These are phyloP conservation scores for Anthopleura xanthogrammica DNA, from an alignment of 92 coral and sea anemone species.

Conservation along the genomic window DNA sequence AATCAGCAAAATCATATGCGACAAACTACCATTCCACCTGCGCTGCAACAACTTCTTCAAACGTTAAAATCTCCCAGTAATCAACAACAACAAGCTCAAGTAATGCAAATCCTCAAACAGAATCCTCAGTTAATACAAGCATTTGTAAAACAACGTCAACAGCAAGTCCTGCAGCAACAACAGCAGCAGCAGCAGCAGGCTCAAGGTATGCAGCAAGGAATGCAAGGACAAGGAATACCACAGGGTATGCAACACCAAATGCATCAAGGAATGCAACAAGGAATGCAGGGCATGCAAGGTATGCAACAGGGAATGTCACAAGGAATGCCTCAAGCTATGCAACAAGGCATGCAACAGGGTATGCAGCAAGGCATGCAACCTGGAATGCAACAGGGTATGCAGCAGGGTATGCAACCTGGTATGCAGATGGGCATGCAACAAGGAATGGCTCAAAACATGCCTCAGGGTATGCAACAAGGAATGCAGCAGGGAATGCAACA, in stretches of 20 bases:
- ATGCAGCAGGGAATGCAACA: constrained; percentile 74
- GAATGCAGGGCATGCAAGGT: constrained; percentile 68
- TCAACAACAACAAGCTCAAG: constrained; percentile 90
- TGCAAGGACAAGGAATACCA: constrained; percentile 56
- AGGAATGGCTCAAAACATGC: constrained; percentile 43
- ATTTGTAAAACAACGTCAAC: constrained; percentile 76
- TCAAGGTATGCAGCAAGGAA: constrained; percentile 61
- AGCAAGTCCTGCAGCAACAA: constrained; percentile 54
- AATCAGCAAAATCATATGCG: constrained; percentile 43
- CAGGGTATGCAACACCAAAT: constrained; percentile 62
- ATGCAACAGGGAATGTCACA: constrained; percentile 75
- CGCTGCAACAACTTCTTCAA: constrained; percentile 75
- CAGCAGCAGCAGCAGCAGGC: constrained; percentile 62
- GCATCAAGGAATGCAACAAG: constrained; percentile 72
- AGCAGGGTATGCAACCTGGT: constrained; percentile 42
- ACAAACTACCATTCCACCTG: constrained; percentile 50
- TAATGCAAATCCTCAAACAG: constrained; percentile 81
- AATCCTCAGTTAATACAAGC: constrained; percentile 87
- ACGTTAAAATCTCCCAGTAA: constrained; percentile 60
- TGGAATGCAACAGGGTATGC: constrained; percentile 68
- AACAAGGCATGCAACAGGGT: constrained; percentile 65
- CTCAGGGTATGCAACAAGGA: constrained; percentile 57
- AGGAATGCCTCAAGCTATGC: constrained; percentile 65
- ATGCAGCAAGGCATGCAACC: constrained; percentile 70
- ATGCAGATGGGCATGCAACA: constrained; percentile 69